phyloP scores from a whole-genome alignment of 2,888 invertebrate genomes.

The Diloba caeruleocephala region DNA sequence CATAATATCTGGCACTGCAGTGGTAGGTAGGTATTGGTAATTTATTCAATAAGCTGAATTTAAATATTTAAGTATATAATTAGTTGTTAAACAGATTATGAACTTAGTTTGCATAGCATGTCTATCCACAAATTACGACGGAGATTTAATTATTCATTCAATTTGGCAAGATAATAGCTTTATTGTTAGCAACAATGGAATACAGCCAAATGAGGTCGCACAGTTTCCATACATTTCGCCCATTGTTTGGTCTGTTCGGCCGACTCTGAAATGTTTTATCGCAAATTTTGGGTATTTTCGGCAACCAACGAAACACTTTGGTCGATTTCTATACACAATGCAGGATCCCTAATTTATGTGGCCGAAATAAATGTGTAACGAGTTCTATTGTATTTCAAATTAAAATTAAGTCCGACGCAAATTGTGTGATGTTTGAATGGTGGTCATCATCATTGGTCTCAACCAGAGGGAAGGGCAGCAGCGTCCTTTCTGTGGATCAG shows the following conservation, averaged over 20 bases:
- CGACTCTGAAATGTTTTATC: conserved; percentile 36
- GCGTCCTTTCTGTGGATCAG: no score
- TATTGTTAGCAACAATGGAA: conserved; percentile 62
- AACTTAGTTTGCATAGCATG: conserved; percentile 22
- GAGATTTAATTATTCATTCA: conserved; percentile 66
- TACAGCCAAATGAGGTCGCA: conserved; percentile 47
- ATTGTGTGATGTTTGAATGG: conserved; percentile 3
- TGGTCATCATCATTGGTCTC: no score
- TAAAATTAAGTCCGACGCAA: conserved; percentile 10
- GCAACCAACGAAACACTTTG: conserved; percentile 33
- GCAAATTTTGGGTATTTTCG: conserved; percentile 33
- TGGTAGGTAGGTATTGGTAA: no score
- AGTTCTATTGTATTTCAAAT: conserved; percentile 33
- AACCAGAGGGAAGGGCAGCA: no score
- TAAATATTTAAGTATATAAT: conserved; percentile 20
- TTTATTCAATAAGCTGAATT: background rate
- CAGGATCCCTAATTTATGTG: conserved; percentile 36
- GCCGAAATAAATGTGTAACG: conserved; percentile 35
- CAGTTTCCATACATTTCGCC: conserved; percentile 44
- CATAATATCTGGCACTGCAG: no score
- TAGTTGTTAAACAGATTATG: conserved; percentile 33
- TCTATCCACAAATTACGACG: conserved; percentile 34
- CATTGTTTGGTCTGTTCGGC: conserved; percentile 45
- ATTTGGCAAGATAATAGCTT: conserved; percentile 66
- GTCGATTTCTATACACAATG: conserved; percentile 29